phyloP scores from a whole-genome alignment of 2,797 vertebrate genomes.

The Denticeps clupeoides region DNA sequence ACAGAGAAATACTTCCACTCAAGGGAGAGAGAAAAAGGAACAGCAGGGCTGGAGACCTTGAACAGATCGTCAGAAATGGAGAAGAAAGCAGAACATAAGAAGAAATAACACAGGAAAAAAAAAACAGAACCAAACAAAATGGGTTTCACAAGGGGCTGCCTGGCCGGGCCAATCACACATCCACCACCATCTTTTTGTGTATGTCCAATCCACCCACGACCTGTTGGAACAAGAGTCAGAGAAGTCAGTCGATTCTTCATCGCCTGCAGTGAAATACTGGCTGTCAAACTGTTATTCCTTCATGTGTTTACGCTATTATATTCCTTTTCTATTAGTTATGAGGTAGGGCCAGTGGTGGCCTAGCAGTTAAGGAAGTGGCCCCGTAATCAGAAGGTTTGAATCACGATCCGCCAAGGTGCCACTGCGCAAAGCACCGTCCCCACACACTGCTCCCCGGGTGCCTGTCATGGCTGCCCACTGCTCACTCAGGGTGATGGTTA shows the following conservation, averaged over 20 bases:
- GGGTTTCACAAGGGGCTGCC: conserved; percentile 42
- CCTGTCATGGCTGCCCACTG: too few species aligned
- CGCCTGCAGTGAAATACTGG: background rate
- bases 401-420: too few species aligned
- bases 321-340: too few species aligned
- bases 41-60: conserved; percentile 63
- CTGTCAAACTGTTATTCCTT: too few species aligned
- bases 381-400: too few species aligned
- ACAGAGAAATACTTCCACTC: too few species aligned
- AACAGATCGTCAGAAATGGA: conserved; percentile 85
- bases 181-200: conserved; percentile 97
- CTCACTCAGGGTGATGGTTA: too few species aligned
- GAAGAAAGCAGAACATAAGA: conserved; percentile 63
- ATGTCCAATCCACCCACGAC: conserved; percentile 89
- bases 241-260: background rate
- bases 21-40: background rate
- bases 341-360: too few species aligned
- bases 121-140: background rate
- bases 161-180: conserved; percentile 73
- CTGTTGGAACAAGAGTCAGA: conserved; percentile 43
- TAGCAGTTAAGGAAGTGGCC: too few species aligned
- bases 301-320: too few species aligned
- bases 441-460: too few species aligned
- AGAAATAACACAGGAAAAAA: background rate
- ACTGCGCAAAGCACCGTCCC: too few species aligned